These are phyloP conservation scores for Cydia strobilella DNA, from an alignment of 1,140 invertebrate species.

Conservation along the genomic window DNA sequence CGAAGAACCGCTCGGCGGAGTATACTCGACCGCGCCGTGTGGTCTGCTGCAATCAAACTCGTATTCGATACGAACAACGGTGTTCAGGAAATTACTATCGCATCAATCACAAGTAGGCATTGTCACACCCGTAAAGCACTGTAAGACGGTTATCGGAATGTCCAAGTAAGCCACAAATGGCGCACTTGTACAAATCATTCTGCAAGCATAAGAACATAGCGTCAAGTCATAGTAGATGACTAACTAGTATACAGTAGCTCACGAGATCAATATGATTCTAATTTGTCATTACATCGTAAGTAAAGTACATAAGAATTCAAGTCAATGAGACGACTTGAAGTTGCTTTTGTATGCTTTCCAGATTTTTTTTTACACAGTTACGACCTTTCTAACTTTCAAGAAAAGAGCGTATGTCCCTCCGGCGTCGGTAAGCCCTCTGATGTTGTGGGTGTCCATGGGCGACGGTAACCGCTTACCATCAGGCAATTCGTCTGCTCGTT, in stretches of 20 bases:
- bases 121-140: constrained; percentile 63
- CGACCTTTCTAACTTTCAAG: too few relatives aligned
- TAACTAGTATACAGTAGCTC: background rate
- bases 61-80: constrained; percentile 77
- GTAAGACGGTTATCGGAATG: constrained; percentile 38
- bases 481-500: too few relatives aligned
- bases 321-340: too few relatives aligned
- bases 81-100: constrained; percentile 67
- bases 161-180: constrained; percentile 25
- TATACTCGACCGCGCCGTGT: constrained; percentile 42
- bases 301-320: too few relatives aligned
- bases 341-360: too few relatives aligned
- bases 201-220: background rate
- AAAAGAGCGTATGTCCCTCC: too few relatives aligned
- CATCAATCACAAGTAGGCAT: constrained; percentile 69
- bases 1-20: constrained; percentile 37
- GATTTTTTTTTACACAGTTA: too few relatives aligned
- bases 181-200: background rate
- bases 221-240: background rate
- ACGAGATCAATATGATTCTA: too few relatives aligned
- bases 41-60: constrained; percentile 53
- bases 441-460: too few relatives aligned
- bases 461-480: too few relatives aligned
- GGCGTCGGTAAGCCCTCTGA: too few relatives aligned
- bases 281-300: too few relatives aligned